These are phyloP conservation scores for Mormyrus proboscirostris DNA, from an alignment of 2,797 vertebrate species.

Conservation along the genomic window DNA sequence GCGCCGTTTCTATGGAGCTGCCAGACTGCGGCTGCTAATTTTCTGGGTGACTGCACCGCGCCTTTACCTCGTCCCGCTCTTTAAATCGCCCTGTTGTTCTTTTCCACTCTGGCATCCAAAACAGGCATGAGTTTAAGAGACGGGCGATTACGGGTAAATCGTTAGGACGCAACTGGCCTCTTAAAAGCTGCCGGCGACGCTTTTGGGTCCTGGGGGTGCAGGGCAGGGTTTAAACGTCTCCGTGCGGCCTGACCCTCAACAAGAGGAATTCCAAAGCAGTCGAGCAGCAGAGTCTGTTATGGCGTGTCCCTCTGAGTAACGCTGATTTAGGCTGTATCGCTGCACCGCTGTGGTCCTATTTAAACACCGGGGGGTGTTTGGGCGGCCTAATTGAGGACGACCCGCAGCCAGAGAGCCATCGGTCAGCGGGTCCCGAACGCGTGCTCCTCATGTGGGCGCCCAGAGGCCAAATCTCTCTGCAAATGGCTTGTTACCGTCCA, in stretches of 20 bases:
- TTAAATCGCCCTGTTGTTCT: background rate
- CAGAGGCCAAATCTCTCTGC: background rate
- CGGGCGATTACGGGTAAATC: background rate
- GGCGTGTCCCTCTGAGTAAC: background rate
- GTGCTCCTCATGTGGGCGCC: background rate
- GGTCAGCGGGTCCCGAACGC: background rate
- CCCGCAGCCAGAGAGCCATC: background rate
- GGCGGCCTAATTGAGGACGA: background rate
- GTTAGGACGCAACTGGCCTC: background rate
- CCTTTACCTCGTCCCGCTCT: background rate
- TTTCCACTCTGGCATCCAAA: background rate
- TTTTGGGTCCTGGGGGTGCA: background rate
- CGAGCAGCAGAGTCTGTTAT: background rate
- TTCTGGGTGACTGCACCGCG: background rate
- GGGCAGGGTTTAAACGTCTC: background rate
- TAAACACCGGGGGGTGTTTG: background rate
- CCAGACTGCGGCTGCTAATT: background rate
- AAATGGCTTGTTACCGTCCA: background rate
- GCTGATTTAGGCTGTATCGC: too few relatives aligned
- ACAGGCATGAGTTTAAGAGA: background rate
- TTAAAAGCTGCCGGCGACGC: background rate
- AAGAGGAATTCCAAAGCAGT: background rate
- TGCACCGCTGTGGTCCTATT: background rate
- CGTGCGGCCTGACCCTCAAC: background rate
- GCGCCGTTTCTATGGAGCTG: background rate